Evolutionary conservation across 53 echinoderm and acorn worm genomes (phyloP).

Genomic region (Holothuria scabra): DNA sequence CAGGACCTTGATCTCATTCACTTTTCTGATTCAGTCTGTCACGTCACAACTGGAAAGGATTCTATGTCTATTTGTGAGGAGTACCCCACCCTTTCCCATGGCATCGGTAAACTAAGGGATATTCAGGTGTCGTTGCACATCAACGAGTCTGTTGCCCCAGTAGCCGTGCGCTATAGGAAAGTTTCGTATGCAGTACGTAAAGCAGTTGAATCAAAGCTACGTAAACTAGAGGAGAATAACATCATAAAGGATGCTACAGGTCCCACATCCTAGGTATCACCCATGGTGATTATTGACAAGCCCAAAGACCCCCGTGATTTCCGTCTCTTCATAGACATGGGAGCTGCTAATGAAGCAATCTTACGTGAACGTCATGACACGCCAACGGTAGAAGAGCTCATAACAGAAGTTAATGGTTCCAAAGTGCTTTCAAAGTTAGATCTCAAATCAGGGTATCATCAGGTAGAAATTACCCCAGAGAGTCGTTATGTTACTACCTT

Average conservation of each 20-base stretch:
- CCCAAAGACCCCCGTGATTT: slow-evolving; percentile 29
- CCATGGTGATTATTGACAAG: slow-evolving; percentile 49
- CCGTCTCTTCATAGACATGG: slow-evolving; percentile 62
- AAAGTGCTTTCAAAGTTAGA: slow-evolving; percentile 1
- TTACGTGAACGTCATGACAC: slow-evolving; percentile 34
- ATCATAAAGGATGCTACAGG: slow-evolving; percentile 53
- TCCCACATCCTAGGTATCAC: slow-evolving; percentile 65
- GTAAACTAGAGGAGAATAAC: slow-evolving; percentile 47
- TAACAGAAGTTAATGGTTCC: not conserved
- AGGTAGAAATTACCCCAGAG: slow-evolving; percentile 20
- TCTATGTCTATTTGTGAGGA: slow-evolving; percentile 18
- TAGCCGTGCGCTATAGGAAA: slow-evolving; percentile 44
- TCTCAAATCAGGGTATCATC: slow-evolving; percentile 1
- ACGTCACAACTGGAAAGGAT: slow-evolving; percentile 35
- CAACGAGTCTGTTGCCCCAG: slow-evolving; percentile 52
- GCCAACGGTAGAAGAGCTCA: not conserved
- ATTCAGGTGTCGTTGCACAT: slow-evolving; percentile 52
- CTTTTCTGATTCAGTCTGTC: slow-evolving; percentile 23
- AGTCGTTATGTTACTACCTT: slow-evolving; percentile 71
- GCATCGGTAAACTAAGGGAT: slow-evolving; percentile 60
- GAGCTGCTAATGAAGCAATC: slow-evolving; percentile 52
- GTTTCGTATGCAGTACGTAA: slow-evolving; percentile 56
- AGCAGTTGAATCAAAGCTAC: slow-evolving; percentile 51
- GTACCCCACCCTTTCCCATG: slow-evolving; percentile 48
- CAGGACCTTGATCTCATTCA: slow-evolving; percentile 45